Conservation (phyloP, 2,888 invertebrate species). For the Anodontia alba region DNA sequence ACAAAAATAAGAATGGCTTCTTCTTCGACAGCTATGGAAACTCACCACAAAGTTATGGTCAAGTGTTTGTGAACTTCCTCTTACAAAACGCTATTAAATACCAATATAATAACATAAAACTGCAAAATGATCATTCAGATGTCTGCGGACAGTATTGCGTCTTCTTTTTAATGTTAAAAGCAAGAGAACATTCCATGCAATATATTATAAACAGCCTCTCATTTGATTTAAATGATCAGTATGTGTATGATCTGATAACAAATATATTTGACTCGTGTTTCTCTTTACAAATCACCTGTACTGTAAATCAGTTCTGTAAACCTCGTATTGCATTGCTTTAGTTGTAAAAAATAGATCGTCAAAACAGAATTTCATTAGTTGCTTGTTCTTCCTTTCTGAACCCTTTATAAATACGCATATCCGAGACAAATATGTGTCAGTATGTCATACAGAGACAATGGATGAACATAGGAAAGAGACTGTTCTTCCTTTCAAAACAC, state of each 20-base stretch:
- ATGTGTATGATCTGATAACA: background rate
- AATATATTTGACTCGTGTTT: background rate
- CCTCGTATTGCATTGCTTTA: background rate
- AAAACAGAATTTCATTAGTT: no score
- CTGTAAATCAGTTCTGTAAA: background rate
- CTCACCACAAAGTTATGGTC: background rate
- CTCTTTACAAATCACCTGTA: background rate
- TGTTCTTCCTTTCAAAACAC: background rate
- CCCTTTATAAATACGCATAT: no score
- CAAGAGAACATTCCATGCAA: background rate
- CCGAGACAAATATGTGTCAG: no score
- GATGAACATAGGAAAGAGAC: background rate
- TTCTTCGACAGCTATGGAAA: conserved; percentile 12
- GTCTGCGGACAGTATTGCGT: background rate
- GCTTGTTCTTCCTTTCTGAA: no score
- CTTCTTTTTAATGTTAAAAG: background rate
- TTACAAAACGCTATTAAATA: background rate
- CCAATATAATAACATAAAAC: background rate
- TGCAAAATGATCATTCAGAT: background rate
- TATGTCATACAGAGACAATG: no score
- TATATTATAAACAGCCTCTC: background rate
- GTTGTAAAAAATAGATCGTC: no score
- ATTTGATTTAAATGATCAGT: background rate
- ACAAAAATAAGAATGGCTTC: background rate
- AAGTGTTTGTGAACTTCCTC: background rate